These are phyloP conservation scores for Deilephila elpenor DNA, from an alignment of 2,888 invertebrate species.

Conservation along the genomic window DNA sequence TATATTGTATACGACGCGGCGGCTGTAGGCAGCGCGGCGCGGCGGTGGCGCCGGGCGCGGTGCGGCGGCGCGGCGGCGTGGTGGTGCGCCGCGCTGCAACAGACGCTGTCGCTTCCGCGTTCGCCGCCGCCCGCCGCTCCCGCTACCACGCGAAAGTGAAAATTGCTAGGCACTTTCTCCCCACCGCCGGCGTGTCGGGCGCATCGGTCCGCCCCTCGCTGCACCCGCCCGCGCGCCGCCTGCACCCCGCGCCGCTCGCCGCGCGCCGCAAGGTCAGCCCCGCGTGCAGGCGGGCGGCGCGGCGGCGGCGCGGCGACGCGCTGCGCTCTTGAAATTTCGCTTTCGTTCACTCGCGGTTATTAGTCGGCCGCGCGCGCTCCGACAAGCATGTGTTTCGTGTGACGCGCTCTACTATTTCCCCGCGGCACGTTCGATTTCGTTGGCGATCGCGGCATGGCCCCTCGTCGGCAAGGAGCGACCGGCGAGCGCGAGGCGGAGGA, in stretches of 20 bases:
- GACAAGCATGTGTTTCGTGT: conserved; percentile 85
- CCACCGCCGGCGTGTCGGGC: conserved; percentile 63
- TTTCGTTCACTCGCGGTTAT: conserved; percentile 86
- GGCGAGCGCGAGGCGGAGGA: conserved; percentile 80
- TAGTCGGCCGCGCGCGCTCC: conserved; percentile 85
- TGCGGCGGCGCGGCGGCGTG: not conserved
- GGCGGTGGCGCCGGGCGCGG: not conserved
- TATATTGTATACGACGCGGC: not conserved
- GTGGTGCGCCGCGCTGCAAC: conserved; percentile 18
- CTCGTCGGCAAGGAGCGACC: conserved; percentile 80
- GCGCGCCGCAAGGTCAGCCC: conserved; percentile 73
- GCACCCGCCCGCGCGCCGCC: conserved; percentile 64
- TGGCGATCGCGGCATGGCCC: conserved; percentile 78
- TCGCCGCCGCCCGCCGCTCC: conserved; percentile 59
- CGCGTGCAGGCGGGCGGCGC: conserved; percentile 71
- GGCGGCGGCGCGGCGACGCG: conserved; percentile 74
- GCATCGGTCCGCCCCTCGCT: conserved; percentile 68
- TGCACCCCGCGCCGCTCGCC: conserved; percentile 64
- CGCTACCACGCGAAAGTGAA: conserved; percentile 80
- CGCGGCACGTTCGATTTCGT: conserved; percentile 77
- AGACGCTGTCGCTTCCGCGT: conserved; percentile 37
- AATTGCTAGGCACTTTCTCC: conserved; percentile 83
- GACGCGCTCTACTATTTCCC: conserved; percentile 74
- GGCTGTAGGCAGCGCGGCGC: not conserved
- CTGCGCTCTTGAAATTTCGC: conserved; percentile 89